Percentiles rank a stretch among this genome's conserved stretches.
Conservation (phyloP, 23 tunicate species). For the Ascidia mentula region DNA sequence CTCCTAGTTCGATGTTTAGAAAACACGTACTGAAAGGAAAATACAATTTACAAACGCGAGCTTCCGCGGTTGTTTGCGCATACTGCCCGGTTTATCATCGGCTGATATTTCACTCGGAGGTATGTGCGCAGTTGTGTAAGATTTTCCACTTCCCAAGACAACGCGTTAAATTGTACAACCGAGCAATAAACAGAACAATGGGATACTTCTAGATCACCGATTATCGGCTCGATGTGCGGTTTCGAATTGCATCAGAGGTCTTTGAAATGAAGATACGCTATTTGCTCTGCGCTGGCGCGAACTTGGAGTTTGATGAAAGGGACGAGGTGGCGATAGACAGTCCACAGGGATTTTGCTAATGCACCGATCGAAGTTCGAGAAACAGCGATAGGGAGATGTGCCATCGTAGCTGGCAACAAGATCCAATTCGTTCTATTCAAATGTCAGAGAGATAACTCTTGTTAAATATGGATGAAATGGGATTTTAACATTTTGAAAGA, state of each 20-base stretch:
- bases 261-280: not conserved
- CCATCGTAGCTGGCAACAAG: too few species aligned
- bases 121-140: not conserved
- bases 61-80: too few species aligned
- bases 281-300: slow-evolving; percentile 3
- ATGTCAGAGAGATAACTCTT: too few species aligned
- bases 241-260: not conserved
- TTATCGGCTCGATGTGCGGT: slow-evolving; percentile 1
- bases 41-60: not conserved
- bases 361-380: too few species aligned
- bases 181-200: not conserved
- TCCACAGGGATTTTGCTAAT: slow-evolving; percentile 2
- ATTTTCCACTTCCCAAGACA: not conserved
- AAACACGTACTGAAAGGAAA: not conserved
- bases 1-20: not conserved
- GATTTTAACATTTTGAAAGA: too few species aligned
- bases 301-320: slow-evolving; percentile 4
- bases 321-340: slow-evolving; percentile 11
- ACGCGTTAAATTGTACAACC: not conserved
- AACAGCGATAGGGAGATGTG: too few species aligned
- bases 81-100: too few species aligned
- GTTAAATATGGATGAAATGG: too few species aligned
- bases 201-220: not conserved
- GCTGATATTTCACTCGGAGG: not conserved
- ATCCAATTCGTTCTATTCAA: too few species aligned